Base-by-base conservation (phyloP, 2,888 invertebrate species). In the Drosophila paramelanica region DNA sequence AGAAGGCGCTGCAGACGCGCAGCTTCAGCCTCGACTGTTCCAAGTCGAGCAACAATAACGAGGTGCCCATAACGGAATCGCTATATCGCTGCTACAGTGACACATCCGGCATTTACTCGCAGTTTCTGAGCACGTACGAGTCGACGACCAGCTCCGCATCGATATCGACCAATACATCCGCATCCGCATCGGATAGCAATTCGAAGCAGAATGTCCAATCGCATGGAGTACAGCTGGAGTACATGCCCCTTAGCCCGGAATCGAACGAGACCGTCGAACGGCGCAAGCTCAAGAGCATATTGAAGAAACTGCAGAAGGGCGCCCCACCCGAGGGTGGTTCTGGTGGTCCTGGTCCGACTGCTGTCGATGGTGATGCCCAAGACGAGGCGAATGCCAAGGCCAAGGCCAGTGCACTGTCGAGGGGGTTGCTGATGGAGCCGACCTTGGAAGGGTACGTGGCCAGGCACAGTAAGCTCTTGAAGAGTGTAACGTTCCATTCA, bases 391-490 rank as follows among this genome's bases (percentile, higher is more conserved):
- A 65, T 33, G 62, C 77, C 52, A 67, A 58, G 53, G 61, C 49
- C 25, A 33, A 56, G 51, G 55, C 65, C 50, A 67, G 60, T 58
- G 70, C 58, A 57, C 67, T 74, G 61, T 65, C 65, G 71, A 94
- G 94, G 81, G 95, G 94, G 89, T 93, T 97, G 69, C 95, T 96
- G 93, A 93, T 95, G 89, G 97, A 97, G 31, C 97, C 96, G 70
- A 97, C 97, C 67, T 93, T 97, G 82, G 97, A 97, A 94, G 97
- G 97, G 67, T 97, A 97, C 93, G 97, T 96, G 66, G 97, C 96
- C 55, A 94, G 97, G 90, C 97, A 97, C 93, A 96, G 96, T 74
- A 97, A 97, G 92, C 95, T 97, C 91, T 94, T 96, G 55, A 97
- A 97, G 93, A 97, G 97, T 92, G 97, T 97, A 74, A 97, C 97